Evolutionary conservation across 2,797 vertebrate genomes (phyloP).

Genomic region (Bradypus variegatus): DNA sequence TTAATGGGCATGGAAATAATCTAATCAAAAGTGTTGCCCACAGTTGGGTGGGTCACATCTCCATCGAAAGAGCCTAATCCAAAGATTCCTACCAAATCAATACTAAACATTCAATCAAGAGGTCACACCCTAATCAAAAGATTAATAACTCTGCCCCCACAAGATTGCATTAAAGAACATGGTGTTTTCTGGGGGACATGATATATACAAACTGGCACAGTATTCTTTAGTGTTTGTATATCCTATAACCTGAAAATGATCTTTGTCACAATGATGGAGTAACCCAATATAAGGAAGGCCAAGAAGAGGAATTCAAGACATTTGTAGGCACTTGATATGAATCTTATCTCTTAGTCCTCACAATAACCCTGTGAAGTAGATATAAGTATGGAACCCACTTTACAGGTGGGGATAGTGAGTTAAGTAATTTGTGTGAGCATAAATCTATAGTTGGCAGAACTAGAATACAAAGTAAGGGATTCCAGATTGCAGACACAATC

Average conservation of each 20-base stretch:
- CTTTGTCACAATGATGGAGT: neutral
- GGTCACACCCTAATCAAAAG: too few relatives aligned
- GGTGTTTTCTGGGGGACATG: too few relatives aligned
- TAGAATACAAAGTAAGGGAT: neutral
- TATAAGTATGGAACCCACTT: neutral
- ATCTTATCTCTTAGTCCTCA: neutral
- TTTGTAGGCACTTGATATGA: neutral
- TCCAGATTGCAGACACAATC: neutral
- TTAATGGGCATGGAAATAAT: too few relatives aligned
- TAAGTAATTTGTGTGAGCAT: neutral
- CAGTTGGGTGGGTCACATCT: too few relatives aligned
- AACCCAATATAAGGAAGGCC: neutral
- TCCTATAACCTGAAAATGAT: neutral
- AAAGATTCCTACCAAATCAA: too few relatives aligned
- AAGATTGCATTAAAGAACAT: neutral
- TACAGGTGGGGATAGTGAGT: neutral
- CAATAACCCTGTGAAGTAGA: neutral
- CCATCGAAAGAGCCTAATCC: too few relatives aligned
- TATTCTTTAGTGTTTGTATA: neutral
- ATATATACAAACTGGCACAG: too few relatives aligned
- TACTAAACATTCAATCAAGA: too few relatives aligned
- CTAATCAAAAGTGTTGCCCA: too few relatives aligned
- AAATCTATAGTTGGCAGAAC: neutral
- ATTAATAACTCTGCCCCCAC: too few relatives aligned
- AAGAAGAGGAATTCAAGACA: neutral